Evolutionary conservation across 2,797 vertebrate genomes (phyloP), one percentile per base, ranked within the genome.

Genomic region (Argyrosomus regius): DNA sequence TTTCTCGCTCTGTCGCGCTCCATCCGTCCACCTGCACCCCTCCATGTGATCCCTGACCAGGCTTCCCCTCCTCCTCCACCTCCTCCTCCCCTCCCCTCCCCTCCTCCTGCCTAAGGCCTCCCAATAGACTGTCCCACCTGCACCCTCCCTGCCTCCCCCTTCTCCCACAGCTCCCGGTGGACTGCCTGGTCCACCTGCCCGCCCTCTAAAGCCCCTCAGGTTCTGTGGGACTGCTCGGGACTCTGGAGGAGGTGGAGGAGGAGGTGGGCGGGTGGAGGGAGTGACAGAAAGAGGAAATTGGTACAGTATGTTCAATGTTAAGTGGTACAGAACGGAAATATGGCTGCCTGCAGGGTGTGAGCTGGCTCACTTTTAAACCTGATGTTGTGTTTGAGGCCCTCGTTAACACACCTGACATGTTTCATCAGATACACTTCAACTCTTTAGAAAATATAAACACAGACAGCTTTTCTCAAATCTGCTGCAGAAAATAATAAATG

Each of bases 1-100:
- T 94, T 93, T 93, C 76, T 88, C 78, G 90, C 89, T 94, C 87
- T 39, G 85, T 87, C 72, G 70, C 73, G 0, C 64, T 17, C 69
- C 11, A 75, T 85, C 50, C 59, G 10, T 88, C 91, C 78, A 80
- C 78, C 72, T 78, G 70, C 72, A 22, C 20, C 17, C 4, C 3
- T 13, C 4, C 57, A 46, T 57, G n/a, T 61, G 54, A 54, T 46
- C 49, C 35, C 35, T 39, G 35, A 39, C 35, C 35, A 39, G 35
- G 35, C 35, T 7, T 35, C 35, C 31, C 24, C 2, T 3, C 46
- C 70, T 67, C 61, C 67, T 48, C 5, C 14, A n/a, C 1, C 26
- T 17, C 67, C 41, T 12, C 41, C 41, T 13, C 45, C 3, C 18
- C 5, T 6, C 70, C n/a, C 2, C n/a, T 5, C 70, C 24, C 50